phyloP scores from a whole-genome alignment of 1,140 invertebrate genomes.

The Bombus balteatus region DNA sequence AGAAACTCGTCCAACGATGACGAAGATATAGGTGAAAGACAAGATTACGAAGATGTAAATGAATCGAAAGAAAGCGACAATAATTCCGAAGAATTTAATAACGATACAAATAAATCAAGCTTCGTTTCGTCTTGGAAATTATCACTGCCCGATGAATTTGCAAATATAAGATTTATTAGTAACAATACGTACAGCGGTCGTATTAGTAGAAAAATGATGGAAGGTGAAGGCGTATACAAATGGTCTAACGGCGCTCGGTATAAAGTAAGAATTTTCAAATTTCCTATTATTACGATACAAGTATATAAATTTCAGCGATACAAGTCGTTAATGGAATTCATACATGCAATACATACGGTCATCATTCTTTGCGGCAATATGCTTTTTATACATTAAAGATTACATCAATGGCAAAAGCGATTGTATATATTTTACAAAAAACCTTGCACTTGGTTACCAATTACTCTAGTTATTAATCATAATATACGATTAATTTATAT shows the following conservation, averaged over 20 bases:
- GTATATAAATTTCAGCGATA: too few species aligned
- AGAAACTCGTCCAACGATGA: neutral
- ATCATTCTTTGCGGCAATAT: too few species aligned
- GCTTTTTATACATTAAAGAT: too few species aligned
- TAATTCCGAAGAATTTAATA: neutral
- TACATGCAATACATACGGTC: too few species aligned
- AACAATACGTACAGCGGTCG: slow-evolving; percentile 80
- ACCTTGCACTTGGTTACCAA: neutral
- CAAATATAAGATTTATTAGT: slow-evolving; percentile 79
- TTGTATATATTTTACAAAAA: too few species aligned
- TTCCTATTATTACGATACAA: neutral
- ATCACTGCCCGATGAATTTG: slow-evolving; percentile 66
- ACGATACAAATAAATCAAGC: neutral
- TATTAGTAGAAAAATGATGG: slow-evolving; percentile 82
- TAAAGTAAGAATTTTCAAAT: slow-evolving; percentile 73
- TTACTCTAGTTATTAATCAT: neutral
- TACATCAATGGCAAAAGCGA: too few species aligned
- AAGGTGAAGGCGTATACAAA: slow-evolving; percentile 82
- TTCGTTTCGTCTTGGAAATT: slow-evolving; percentile 50
- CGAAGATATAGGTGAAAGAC: neutral
- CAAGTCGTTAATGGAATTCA: too few species aligned
- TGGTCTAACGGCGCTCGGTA: slow-evolving; percentile 84
- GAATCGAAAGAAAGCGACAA: neutral
- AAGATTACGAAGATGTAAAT: neutral
- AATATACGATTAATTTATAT: too few species aligned